Base-by-base conservation (phyloP, 2,888 invertebrate species). In the Drosophila histrio region DNA sequence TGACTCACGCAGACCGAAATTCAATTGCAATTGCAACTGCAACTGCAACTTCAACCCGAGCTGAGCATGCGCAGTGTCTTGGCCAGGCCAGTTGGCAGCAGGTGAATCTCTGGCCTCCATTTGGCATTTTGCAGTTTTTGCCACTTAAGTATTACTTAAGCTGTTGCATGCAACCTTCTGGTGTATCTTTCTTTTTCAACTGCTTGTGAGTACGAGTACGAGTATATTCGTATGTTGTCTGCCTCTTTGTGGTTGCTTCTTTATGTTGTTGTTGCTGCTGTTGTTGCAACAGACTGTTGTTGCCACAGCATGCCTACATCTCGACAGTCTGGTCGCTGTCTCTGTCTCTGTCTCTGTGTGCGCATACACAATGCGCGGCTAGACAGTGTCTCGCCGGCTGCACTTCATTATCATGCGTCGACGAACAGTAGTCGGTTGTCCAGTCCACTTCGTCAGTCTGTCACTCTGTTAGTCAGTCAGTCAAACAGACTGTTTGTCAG, bases 301-400 rank as follows among this genome's bases (percentile, higher is more conserved):
- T 72, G 72, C 79, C 62, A 43, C 77, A 72, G 64, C 58, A 61
- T 60, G 32, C 38, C 43, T 54, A 50, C 69, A 39, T 34, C 53
- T 53, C 54, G 41, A 5, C 28, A 6, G 17, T 38, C 17, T 30
- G 38, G 22, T 8, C 19, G 61, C 56, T 28, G 26, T 65, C 24
- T 36, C 52, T 52, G 77, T 60, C 53, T 57, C 26, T 52, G 53
- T 49, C 41, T 44, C 26, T 63, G 62, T 79, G 59, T 60, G 57
- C 61, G 65, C 63, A 68, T 67, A 82, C 64, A 83, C 78, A 80
- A 83, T 79, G 78, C 77, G 77, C 82, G 90, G 90, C 90, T 90
- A 90, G 90, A 90, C 90, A 89, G 72, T 89, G 90, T 90, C 90
- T 90, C 84, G 90, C 90, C 90, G 87, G 84, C 68, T 89, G 90